A percentile compares a stretch with the other conserved stretches of the same genome.
These are phyloP conservation scores for Bovichtus variegatus DNA, from an alignment of 2,797 vertebrate species.

Conservation along the genomic window DNA sequence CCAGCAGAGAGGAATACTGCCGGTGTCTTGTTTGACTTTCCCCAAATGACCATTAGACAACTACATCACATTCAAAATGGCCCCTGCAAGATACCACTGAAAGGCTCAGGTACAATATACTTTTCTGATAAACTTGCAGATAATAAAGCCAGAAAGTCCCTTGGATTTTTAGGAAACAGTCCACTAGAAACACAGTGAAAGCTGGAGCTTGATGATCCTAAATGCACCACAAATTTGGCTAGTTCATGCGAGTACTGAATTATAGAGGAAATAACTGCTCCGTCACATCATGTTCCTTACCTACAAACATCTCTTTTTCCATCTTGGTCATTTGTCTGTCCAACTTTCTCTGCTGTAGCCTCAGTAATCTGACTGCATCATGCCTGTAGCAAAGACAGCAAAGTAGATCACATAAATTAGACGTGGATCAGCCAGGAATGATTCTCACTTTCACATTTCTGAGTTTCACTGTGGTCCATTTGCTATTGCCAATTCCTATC, in stretches of 20 bases:
- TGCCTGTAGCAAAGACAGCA: slow-evolving; percentile 78
- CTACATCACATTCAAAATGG: no score
- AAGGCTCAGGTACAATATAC: background rate
- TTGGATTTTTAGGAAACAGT: background rate
- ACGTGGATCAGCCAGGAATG: background rate
- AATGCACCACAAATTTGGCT: background rate
- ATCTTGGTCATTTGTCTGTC: slow-evolving; percentile 78
- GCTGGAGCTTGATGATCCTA: background rate
- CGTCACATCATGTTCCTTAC: slow-evolving; percentile 69
- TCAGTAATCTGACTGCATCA: slow-evolving; percentile 82
- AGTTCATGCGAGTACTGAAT: background rate
- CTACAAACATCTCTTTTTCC: slow-evolving; percentile 89
- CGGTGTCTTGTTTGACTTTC: background rate
- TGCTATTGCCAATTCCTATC: background rate
- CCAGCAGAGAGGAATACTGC: background rate
- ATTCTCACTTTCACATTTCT: background rate
- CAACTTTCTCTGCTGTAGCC: slow-evolving; percentile 83
- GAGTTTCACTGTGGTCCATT: background rate
- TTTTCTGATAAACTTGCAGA: background rate
- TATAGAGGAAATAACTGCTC: no score
- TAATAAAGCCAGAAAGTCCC: background rate
- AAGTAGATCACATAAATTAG: background rate
- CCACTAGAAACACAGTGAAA: no score
- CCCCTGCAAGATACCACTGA: no score
- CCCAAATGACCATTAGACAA: background rate